phyloP scores from a whole-genome alignment of 2,113 vertebrate genomes.

The Chionis minor region DNA sequence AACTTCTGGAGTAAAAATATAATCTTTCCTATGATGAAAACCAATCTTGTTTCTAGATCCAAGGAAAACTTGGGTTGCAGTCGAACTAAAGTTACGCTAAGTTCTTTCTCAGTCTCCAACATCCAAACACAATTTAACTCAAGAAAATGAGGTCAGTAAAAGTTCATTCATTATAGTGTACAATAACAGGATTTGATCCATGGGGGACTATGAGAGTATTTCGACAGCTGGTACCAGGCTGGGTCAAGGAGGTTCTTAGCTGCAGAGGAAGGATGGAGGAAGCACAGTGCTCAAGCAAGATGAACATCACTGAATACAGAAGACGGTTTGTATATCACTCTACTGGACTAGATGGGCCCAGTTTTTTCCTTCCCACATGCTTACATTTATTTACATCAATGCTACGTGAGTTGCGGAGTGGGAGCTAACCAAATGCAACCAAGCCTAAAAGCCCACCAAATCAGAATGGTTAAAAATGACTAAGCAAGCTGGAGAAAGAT shows the following conservation, averaged over 20 bases:
- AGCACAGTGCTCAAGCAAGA: background rate
- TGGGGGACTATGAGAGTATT: background rate
- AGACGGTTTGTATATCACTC: accelerated
- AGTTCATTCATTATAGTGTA: background rate
- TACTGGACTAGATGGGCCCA: background rate
- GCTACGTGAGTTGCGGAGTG: background rate
- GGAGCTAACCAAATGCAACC: background rate
- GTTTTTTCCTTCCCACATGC: background rate
- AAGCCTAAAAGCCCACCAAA: background rate
- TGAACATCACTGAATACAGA: background rate
- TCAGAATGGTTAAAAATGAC: background rate
- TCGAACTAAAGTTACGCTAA: background rate
- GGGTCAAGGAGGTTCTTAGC: background rate
- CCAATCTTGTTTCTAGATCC: background rate
- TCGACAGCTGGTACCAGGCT: background rate
- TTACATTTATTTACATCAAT: background rate
- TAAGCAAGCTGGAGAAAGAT: background rate
- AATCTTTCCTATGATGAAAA: background rate
- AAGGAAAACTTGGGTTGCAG: background rate
- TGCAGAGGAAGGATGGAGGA: background rate
- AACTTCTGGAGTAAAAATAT: background rate
- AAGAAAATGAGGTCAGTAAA: background rate
- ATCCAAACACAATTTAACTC: background rate
- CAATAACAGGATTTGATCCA: background rate
- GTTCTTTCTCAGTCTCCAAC: background rate